Base-by-base conservation (phyloP, 2,113 vertebrate species). In the Scopus umbretta region DNA sequence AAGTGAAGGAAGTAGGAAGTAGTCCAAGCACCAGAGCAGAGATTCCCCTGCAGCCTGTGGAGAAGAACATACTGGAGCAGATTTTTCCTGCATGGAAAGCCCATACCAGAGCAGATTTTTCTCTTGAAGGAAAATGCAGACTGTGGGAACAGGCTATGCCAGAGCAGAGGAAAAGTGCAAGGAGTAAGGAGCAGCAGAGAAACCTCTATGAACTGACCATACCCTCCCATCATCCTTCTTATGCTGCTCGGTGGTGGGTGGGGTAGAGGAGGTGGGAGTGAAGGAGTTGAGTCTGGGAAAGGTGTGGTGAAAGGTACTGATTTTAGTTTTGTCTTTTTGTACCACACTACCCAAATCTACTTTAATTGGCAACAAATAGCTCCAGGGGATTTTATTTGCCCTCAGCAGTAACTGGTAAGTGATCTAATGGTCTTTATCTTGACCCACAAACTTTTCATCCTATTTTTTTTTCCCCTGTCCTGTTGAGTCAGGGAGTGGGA, bases 241-340 rank as follows among this genome's bases (percentile, higher is more conserved):
- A 8, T 50, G 36, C 19, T 7, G 5, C 25, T 26, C 50, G 29
- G 8, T 26, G 12, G 5, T 7, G 4, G 13, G 13, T 1, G 0
- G 10, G 5, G 9, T 50, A 66, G 21, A 55, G 53, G 20, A 71
- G 16, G 10, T 25, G 26, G 13, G 7, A 66, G 7, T 50, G 32
- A 61, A 61, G 40, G 12, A 61, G 4, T 6, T 56, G 26, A 22
- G 7, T 43, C 14, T 45, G 19, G 8, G 17, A 66, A 71, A 80
- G 5, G 6, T 4, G 2, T 65, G 13, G 47, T 42, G 30, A 70
- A 70, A 49, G 4, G 2, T 49, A 13, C 36, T 73, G 8, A 15
- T 83, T n/a, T 36, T 36, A 42, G 30, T 56, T 68, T 62, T 50
- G 10, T 16, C 6, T 45, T 67, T 70, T 74, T 71, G 7, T 43